Evolutionary conservation across 1,140 invertebrate genomes (phyloP), one percentile per base, ranked within the genome.

Genomic region (Aphaenogaster rudis): DNA sequence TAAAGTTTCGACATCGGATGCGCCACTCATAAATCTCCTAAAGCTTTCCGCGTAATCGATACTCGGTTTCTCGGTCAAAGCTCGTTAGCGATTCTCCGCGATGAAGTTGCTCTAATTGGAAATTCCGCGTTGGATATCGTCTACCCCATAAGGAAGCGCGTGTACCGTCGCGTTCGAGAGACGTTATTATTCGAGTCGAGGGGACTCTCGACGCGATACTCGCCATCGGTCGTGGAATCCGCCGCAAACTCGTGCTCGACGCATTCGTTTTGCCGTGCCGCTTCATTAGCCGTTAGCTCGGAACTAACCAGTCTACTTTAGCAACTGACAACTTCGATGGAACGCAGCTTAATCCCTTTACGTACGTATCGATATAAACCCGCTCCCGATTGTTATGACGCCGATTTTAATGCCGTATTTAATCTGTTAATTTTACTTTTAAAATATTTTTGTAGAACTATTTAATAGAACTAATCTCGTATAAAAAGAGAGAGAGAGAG

Each of bases 21-120:
- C 50, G 77, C 33, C 57, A 74, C 33, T 52, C 88, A 66, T 90
- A 89, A 89, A 89, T 90, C 88, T 87, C 63, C 52, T 15, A 57
- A 77, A 86, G 57, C 71, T 50, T 59, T 72, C 88, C 84, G 45
- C 69, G 77, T 85, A 89, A 90, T 90, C 88, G 88, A 90, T 89
- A 87, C 57, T 76, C 69, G 77, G 88, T 82, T 89, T 90, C 88
- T 89, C 88, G 88, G 85, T 89, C 88, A 90, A 89, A 89, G 85
- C 88, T 90, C 88, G 88, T 90, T 90, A 89, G 85, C 78, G 85
- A 87, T 90, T 89, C 88, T 59, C 85, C 80, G 72, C 64, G 88
- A 78, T 78, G 71, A 76, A 90, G 88, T 82, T 87, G 85, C 88
- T 89, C 84, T 90, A 90, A 90, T 90, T 90, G 88, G 84, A 82